Evolutionary conservation across 2,888 invertebrate genomes (phyloP).

Genomic region (Xanthostigma xanthostigma): DNA sequence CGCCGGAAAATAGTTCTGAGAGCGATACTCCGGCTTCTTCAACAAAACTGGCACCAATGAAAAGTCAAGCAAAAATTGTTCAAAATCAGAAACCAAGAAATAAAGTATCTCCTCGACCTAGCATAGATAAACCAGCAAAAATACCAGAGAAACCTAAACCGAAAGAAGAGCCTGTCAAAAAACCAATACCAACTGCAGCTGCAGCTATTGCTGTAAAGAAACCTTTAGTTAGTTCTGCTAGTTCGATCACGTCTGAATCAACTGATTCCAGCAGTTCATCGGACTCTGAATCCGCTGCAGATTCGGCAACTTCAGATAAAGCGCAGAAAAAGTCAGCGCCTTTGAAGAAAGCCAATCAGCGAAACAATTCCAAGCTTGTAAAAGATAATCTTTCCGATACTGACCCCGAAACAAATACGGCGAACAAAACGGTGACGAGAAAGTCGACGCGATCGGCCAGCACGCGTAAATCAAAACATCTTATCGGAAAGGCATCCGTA

Average conservation of each 20-base stretch:
- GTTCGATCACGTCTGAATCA: constrained; percentile 24
- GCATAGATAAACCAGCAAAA: constrained; percentile 10
- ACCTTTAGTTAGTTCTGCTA: constrained; percentile 37
- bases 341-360: constrained; percentile 22
- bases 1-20: constrained; percentile 63
- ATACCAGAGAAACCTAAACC: constrained; percentile 17
- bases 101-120: constrained; percentile 27
- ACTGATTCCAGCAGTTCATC: constrained; percentile 23
- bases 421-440: constrained; percentile 32
- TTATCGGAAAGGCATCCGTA: constrained; percentile 34
- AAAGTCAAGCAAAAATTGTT: constrained; percentile 23
- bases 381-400: constrained; percentile 20
- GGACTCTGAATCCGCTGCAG: constrained; percentile 24
- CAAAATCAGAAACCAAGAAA: constrained; percentile 23
- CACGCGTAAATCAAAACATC: constrained; percentile 48
- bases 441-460: constrained; percentile 57
- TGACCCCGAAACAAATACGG: constrained; percentile 21
- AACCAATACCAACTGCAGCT: constrained; percentile 17
- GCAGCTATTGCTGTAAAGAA: constrained; percentile 29
- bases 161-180: constrained; percentile 32
- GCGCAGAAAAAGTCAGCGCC: constrained; percentile 22
- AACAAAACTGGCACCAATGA: constrained; percentile 26
- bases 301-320: constrained; percentile 20
- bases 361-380: constrained; percentile 10
- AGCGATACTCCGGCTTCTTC: constrained; percentile 32